Evolutionary conservation across 53 echinoderm and acorn worm species (phyloP).

Genomic region (Holothuria scabra): DNA sequence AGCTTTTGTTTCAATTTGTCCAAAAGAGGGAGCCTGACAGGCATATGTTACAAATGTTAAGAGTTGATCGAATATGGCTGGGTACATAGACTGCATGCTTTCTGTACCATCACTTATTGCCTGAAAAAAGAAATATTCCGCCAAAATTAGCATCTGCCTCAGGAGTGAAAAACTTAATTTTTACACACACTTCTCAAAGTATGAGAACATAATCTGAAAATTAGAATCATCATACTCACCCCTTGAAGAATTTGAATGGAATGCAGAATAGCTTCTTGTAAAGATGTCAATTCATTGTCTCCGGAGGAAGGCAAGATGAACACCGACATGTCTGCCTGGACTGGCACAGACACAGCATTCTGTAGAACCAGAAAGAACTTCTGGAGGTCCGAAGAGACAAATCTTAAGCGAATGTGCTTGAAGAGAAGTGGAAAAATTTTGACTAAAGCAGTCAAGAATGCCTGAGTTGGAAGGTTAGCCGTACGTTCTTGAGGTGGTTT

Average conservation of each 20-base stretch:
- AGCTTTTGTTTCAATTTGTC: conserved; percentile 92
- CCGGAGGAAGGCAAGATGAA: conserved; percentile 85
- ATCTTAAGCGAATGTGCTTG: conserved; percentile 83
- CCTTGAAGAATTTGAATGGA: conserved; percentile 83
- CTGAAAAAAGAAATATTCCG: conserved; percentile 33
- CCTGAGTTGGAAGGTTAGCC: conserved; percentile 79
- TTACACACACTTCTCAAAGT: neutral
- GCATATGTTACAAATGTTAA: conserved; percentile 94
- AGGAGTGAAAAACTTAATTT: no score
- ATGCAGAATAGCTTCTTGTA: conserved; percentile 88
- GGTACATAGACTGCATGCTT: conserved; percentile 91
- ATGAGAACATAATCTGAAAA: neutral
- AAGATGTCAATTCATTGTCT: conserved; percentile 81
- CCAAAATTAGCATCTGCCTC: no score
- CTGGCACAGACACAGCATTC: conserved; percentile 94
- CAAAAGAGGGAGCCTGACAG: conserved; percentile 93
- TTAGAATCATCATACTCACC: conserved; percentile 54
- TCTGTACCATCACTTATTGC: conserved; percentile 81
- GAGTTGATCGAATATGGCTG: conserved; percentile 90
- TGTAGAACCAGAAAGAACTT: conserved; percentile 86
- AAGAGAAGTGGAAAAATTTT: conserved; percentile 97
- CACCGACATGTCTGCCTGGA: conserved; percentile 92
- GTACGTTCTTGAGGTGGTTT: conserved; percentile 75
- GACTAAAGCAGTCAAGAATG: conserved; percentile 91
- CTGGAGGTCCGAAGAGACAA: conserved; percentile 90